Evolutionary conservation across 2,797 vertebrate species (phyloP).

Genomic region (Podarcis lilfordi): DNA sequence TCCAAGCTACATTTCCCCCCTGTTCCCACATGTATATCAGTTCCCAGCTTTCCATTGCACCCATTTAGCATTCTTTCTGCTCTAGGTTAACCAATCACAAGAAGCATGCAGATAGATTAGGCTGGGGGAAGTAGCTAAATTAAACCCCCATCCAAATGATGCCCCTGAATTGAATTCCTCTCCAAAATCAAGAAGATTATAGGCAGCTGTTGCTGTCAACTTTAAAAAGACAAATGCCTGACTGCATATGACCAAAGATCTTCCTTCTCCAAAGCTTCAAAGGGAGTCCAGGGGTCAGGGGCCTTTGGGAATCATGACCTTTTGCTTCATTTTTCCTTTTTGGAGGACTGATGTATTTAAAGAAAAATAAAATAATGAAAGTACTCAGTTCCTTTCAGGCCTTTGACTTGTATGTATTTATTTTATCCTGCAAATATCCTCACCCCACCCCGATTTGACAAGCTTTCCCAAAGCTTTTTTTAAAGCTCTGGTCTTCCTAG

Average conservation of each 20-base stretch:
- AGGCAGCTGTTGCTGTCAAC: not conserved
- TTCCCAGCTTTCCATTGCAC: not conserved
- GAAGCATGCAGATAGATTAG: not conserved
- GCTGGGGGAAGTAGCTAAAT: not conserved
- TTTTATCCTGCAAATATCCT: not conserved
- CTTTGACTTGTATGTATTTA: not conserved
- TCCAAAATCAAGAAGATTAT: too few species aligned
- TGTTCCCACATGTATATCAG: too few species aligned
- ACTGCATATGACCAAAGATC: not conserved
- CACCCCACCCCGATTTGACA: not conserved
- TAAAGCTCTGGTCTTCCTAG: not conserved
- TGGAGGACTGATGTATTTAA: not conserved
- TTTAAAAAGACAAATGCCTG: not conserved
- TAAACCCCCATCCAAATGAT: not conserved
- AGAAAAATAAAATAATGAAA: not conserved
- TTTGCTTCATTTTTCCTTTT: not conserved
- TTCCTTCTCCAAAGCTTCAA: not conserved
- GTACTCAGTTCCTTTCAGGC: not conserved
- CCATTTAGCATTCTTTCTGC: not conserved
- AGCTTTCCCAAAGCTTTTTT: not conserved
- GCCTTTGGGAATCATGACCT: not conserved
- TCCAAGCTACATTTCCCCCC: too few species aligned
- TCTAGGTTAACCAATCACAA: not conserved
- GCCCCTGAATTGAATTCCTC: not conserved
- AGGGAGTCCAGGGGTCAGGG: too few species aligned